These are phyloP conservation scores for Aricia agestis DNA, from an alignment of 1,140 invertebrate genomes.

Conservation along the genomic window DNA sequence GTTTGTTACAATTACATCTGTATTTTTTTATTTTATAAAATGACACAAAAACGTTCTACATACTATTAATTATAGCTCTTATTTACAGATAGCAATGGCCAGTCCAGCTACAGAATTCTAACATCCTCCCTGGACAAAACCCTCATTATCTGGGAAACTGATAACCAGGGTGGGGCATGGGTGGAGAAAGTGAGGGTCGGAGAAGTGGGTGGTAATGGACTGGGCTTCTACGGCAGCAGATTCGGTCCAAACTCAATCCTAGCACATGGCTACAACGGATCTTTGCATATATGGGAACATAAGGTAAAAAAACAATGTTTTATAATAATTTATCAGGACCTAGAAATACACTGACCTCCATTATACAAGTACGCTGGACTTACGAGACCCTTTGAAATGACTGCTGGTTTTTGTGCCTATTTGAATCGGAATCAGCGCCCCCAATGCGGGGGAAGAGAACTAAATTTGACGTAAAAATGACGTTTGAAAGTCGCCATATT, in stretches of 20 bases:
- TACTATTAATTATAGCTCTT: not conserved
- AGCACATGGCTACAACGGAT: slow-evolving; percentile 93
- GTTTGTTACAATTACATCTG: no score
- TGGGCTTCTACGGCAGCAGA: slow-evolving; percentile 94
- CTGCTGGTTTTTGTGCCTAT: no score
- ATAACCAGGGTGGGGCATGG: slow-evolving; percentile 83
- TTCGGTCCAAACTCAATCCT: slow-evolving; percentile 87
- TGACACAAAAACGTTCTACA: no score
- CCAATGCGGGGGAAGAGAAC: no score
- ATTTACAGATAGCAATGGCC: slow-evolving; percentile 28
- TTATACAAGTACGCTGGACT: no score
- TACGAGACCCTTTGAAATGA: no score
- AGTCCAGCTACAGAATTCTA: slow-evolving; percentile 79
- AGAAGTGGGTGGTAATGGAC: slow-evolving; percentile 93
- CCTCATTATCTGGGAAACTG: slow-evolving; percentile 92
- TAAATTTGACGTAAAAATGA: no score
- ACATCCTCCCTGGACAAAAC: slow-evolving; percentile 96
- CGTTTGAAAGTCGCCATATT: no score
- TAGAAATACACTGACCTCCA: no score
- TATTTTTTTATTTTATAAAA: no score
- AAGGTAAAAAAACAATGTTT: slow-evolving; percentile 28
- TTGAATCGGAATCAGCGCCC: no score
- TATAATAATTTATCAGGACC: no score
- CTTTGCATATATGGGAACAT: slow-evolving; percentile 93
- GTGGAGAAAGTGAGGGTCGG: slow-evolving; percentile 87